phyloP scores from a whole-genome alignment of 2,113 vertebrate species.

The Callopanchax toddi region DNA sequence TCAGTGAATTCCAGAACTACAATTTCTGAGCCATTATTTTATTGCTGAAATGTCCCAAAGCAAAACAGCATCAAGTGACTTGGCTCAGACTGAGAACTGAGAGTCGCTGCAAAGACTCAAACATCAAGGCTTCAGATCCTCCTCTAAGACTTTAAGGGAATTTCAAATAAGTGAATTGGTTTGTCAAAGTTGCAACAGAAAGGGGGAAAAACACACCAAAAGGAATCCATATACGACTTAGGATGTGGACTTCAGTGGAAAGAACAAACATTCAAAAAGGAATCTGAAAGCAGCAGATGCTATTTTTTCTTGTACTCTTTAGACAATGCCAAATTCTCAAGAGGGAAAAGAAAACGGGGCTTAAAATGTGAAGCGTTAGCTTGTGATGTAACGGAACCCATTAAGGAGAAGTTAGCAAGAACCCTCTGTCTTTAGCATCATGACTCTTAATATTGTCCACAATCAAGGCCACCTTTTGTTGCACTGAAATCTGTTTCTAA shows the following conservation, averaged over 20 bases:
- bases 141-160: constrained; percentile 57
- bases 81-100: constrained; percentile 47
- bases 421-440: too few species aligned
- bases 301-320: constrained; percentile 56
- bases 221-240: constrained; percentile 40
- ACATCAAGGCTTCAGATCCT: constrained; percentile 62
- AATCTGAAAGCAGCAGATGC: constrained; percentile 36
- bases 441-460: constrained; percentile 24
- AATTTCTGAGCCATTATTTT: constrained; percentile 40
- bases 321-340: constrained; percentile 53
- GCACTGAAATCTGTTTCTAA: constrained; percentile 30
- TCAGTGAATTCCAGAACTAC: constrained; percentile 31
- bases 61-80: constrained; percentile 52
- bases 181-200: constrained; percentile 54
- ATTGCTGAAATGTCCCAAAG: constrained; percentile 52
- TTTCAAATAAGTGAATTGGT: constrained; percentile 61
- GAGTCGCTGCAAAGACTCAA: constrained; percentile 49
- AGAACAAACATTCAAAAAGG: constrained; percentile 58
- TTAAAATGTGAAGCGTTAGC: constrained; percentile 33
- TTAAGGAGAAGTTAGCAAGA: constrained; percentile 29
- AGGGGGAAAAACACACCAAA: constrained; percentile 34
- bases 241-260: constrained; percentile 23
- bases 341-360: constrained; percentile 19
- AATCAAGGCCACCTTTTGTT: constrained; percentile 29
- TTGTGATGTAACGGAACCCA: constrained; percentile 43